Conservation (phyloP, 2,888 invertebrate species). For the Poecilobothrus nobilitatus region DNA sequence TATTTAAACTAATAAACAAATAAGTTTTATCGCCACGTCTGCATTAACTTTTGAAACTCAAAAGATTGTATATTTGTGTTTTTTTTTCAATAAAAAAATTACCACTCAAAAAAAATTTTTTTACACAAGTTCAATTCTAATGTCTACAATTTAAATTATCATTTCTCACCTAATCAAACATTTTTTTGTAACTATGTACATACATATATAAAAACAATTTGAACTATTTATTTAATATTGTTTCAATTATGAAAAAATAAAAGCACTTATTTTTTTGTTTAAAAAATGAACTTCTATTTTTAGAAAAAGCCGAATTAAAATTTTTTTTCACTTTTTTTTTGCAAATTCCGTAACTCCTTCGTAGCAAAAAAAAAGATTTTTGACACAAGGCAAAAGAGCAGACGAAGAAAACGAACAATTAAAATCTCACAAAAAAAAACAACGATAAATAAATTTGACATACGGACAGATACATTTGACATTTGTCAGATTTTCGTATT, state of each 20-base stretch:
- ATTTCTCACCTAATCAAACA: neutral
- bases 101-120: neutral
- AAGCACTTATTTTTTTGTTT: neutral
- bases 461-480: too few species aligned
- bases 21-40: neutral
- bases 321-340: neutral
- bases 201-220: too few species aligned
- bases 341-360: neutral
- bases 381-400: neutral
- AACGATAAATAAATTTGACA: too few species aligned
- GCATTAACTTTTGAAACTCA: neutral
- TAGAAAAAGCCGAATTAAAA: neutral
- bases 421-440: too few species aligned
- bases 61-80: neutral
- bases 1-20: neutral
- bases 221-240: neutral
- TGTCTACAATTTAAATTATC: neutral
- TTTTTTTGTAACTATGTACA: neutral
- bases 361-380: neutral
- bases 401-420: too few species aligned
- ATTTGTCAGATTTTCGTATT: too few species aligned
- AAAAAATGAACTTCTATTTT: neutral
- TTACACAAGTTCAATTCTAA: neutral
- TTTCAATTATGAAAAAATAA: neutral
- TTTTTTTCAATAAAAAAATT: neutral